Conservation (phyloP, 1,140 invertebrate species). For the Zelostemma sp. region DNA sequence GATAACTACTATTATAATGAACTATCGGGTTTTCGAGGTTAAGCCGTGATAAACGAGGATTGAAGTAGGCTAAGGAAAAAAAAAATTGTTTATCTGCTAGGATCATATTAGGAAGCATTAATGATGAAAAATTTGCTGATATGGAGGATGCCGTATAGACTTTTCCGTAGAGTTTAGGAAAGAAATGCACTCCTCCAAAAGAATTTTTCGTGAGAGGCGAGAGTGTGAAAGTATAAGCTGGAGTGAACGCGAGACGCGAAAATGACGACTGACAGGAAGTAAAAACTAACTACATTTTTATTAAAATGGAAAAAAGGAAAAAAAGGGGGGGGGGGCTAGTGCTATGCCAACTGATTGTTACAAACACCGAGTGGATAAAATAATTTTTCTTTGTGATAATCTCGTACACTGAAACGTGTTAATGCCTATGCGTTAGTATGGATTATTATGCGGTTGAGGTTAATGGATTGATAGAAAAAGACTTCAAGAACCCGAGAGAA, state of each 20-base stretch:
- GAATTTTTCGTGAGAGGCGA: conserved; percentile 41
- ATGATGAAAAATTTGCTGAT: conserved; percentile 28
- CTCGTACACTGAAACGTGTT: conserved; percentile 61
- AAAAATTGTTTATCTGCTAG: conserved; percentile 68
- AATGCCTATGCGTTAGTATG: conserved; percentile 56
- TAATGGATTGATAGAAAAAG: conserved; percentile 51
- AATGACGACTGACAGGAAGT: conserved; percentile 53
- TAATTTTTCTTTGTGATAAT: conserved; percentile 69
- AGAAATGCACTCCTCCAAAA: conserved; percentile 47
- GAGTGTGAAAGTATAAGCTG: conserved; percentile 27
- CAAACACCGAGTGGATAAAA: conserved; percentile 61
- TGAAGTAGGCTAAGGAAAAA: conserved; percentile 51
- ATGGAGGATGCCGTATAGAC: conserved; percentile 52
- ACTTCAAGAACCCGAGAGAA: conserved; percentile 53
- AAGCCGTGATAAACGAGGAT: conserved; percentile 66
- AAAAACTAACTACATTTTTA: conserved; percentile 61
- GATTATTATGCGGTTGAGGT: conserved; percentile 56
- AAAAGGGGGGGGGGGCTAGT: conserved; percentile 44
- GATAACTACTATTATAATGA: conserved; percentile 66
- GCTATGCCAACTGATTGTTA: conserved; percentile 66
- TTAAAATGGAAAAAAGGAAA: conserved; percentile 46
- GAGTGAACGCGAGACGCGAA: conserved; percentile 39
- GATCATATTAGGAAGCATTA: conserved; percentile 58
- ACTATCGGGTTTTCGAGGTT: conserved; percentile 66
- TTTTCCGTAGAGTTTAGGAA: conserved; percentile 57